Evolutionary conservation across 1,140 invertebrate species (phyloP).

Genomic region (Trachymyrmex septentrionalis): DNA sequence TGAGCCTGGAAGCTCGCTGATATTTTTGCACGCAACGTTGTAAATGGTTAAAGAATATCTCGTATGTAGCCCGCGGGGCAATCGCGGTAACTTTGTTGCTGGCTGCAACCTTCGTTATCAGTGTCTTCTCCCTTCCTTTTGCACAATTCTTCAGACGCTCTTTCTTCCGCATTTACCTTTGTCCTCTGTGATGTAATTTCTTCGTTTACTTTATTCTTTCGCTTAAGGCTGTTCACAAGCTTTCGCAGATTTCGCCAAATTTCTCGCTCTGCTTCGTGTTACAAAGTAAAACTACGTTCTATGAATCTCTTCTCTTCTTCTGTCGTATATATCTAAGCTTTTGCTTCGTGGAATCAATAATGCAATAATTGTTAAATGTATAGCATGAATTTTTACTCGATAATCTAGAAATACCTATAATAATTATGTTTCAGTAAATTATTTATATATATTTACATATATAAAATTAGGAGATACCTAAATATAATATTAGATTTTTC

Average conservation of each 20-base stretch:
- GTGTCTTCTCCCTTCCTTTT: slow-evolving; percentile 10
- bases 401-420: not conserved
- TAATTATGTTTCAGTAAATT: not conserved
- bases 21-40: slow-evolving; percentile 44
- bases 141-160: slow-evolving; percentile 17
- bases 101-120: slow-evolving; percentile 37
- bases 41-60: slow-evolving; percentile 54
- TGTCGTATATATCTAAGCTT: not conserved
- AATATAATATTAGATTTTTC: not conserved
- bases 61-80: slow-evolving; percentile 31
- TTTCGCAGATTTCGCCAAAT: slow-evolving; percentile 27
- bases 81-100: slow-evolving; percentile 32
- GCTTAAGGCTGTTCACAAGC: not conserved
- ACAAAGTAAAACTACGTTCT: not conserved
- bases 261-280: not conserved
- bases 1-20: slow-evolving; percentile 29
- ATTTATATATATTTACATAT: not conserved
- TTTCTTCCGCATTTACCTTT: slow-evolving; percentile 8
- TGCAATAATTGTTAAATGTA: not conserved
- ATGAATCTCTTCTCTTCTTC: not conserved
- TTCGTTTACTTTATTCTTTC: slow-evolving; percentile 6
- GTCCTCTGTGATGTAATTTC: slow-evolving; percentile 36
- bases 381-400: not conserved
- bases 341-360: not conserved
- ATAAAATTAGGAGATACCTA: not conserved